Conservation (phyloP, 1,140 invertebrate genomes). For the Dysdera silvatica region DNA sequence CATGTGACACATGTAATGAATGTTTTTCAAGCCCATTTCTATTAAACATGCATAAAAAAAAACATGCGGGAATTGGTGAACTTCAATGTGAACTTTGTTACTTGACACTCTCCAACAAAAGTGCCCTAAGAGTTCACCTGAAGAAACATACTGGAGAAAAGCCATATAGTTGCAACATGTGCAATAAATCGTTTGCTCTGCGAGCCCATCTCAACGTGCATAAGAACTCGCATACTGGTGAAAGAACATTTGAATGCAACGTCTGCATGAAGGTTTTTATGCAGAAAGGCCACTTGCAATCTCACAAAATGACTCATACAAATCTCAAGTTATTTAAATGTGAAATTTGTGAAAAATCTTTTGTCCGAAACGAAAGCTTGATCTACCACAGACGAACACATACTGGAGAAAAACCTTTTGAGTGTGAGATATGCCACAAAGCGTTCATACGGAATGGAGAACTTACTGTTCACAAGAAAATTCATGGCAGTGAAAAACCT, state of each 20-base stretch:
- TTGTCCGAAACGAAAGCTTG: neutral
- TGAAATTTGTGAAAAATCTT: constrained; percentile 8
- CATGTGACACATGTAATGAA: constrained; percentile 2
- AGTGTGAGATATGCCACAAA: constrained; percentile 13
- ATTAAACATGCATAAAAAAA: neutral
- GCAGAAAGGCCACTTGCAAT: neutral
- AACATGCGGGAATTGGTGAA: neutral
- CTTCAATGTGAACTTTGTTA: too few species aligned
- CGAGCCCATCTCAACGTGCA: too few species aligned
- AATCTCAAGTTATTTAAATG: neutral
- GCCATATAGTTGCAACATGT: too few species aligned
- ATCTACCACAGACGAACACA: constrained; percentile 7
- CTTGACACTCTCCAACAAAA: too few species aligned
- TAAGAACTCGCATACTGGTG: too few species aligned
- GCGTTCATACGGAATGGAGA: neutral
- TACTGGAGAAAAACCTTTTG: constrained; percentile 4
- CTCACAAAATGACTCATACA: neutral
- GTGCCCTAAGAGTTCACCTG: too few species aligned
- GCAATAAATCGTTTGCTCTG: too few species aligned
- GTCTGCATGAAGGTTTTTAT: neutral
- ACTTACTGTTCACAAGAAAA: constrained; percentile 9
- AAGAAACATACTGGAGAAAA: too few species aligned
- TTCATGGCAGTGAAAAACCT: constrained; percentile 13
- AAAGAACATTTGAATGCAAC: too few species aligned
- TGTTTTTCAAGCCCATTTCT: neutral